phyloP scores from a whole-genome alignment of 2,797 vertebrate genomes.

The Telmatherina bonti region DNA sequence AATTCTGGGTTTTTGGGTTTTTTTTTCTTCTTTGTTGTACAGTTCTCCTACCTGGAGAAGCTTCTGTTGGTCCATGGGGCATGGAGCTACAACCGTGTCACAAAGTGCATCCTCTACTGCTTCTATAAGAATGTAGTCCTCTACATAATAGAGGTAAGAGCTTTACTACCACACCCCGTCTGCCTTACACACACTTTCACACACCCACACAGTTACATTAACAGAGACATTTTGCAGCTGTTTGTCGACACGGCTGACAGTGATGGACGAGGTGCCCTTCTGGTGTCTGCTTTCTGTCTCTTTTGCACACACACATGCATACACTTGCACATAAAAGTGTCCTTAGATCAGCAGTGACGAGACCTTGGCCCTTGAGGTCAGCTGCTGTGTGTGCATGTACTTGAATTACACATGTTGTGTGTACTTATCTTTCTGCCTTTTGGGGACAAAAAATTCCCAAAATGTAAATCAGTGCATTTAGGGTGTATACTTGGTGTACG shows the following conservation, averaged over 20 bases:
- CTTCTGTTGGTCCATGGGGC: conserved; percentile 95
- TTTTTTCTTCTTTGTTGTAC: conserved; percentile 25
- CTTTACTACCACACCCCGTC: conserved; percentile 29
- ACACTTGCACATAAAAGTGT: conserved; percentile 40
- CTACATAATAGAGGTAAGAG: conserved; percentile 97
- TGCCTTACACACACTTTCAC: conserved; percentile 37
- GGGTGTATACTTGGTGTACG: conserved; percentile 1
- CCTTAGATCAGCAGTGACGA: conserved; percentile 65
- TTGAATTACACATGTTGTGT: conserved; percentile 11
- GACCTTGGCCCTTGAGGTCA: conserved; percentile 61
- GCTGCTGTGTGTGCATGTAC: conserved; percentile 43
- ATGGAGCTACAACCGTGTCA: conserved; percentile 98
- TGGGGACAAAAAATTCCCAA: conserved; percentile 1
- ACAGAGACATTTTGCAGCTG: conserved; percentile 84
- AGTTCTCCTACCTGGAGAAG: conserved; percentile 97
- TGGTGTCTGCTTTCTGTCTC: conserved; percentile 84
- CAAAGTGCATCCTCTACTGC: conserved; percentile 98
- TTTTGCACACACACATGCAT: conserved; percentile 49
- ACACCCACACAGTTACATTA: conserved; percentile 70
- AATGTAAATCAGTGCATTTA: not conserved
- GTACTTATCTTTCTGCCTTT: not conserved
- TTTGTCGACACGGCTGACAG: conserved; percentile 81
- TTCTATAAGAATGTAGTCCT: conserved; percentile 99
- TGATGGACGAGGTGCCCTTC: conserved; percentile 82
- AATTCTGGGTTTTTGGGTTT: conserved; percentile 1